phyloP scores from a whole-genome alignment of 2,113 vertebrate species.

The Leptodactylus fuscus region DNA sequence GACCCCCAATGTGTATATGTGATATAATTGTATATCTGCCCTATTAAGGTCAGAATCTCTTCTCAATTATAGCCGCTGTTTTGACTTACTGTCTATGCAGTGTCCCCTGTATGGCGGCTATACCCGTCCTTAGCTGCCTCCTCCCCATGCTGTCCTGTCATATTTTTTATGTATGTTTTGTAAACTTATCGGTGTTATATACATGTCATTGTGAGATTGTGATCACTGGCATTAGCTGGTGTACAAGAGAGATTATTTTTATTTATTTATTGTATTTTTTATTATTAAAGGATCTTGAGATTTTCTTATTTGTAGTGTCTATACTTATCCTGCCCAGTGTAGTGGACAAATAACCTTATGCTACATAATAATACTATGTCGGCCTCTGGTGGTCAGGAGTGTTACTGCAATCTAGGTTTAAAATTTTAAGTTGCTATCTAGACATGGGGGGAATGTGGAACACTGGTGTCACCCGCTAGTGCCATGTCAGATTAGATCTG shows the following conservation, averaged over 20 bases:
- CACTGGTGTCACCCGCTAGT: too few relatives aligned
- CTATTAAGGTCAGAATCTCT: neutral
- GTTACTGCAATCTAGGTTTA: too few relatives aligned
- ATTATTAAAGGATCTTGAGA: slow-evolving; percentile 9
- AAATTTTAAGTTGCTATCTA: too few relatives aligned
- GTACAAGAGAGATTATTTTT: neutral
- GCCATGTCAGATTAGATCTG: too few relatives aligned
- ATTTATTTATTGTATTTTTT: slow-evolving; percentile 6
- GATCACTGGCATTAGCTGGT: neutral
- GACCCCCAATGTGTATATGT: neutral
- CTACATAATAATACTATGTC: too few relatives aligned
- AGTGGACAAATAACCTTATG: neutral
- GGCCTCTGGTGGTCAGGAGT: too few relatives aligned
- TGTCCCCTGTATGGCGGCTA: neutral
- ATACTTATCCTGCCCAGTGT: neutral
- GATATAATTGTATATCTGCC: neutral
- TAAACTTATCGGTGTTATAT: neutral
- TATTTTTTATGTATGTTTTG: neutral
- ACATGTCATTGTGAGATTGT: neutral
- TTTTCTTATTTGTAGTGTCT: neutral
- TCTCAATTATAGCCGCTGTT: neutral
- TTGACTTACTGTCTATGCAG: too few relatives aligned
- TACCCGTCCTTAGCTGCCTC: too few relatives aligned
- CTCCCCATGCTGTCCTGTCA: neutral
- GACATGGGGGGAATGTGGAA: too few relatives aligned